phyloP scores from a whole-genome alignment of 2,797 vertebrate genomes.

The Amphiprion clarkii region DNA sequence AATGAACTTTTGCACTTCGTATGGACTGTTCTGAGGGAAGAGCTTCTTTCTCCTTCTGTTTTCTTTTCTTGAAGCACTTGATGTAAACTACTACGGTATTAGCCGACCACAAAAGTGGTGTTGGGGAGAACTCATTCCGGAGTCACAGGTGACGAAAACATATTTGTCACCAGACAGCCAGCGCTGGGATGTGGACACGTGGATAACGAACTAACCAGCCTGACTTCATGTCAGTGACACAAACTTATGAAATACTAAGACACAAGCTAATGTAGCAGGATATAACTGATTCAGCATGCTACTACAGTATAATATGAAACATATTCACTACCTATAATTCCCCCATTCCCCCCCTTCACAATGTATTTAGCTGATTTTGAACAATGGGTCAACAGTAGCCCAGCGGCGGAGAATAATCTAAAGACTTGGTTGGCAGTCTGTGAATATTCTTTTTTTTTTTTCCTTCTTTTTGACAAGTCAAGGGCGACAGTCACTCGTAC shows the following conservation, averaged over 20 bases:
- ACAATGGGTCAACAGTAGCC: slow-evolving; percentile 68
- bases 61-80: slow-evolving; percentile 80
- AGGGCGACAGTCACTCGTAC: slow-evolving; percentile 35
- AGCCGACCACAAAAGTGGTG: slow-evolving; percentile 64
- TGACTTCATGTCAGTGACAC: slow-evolving; percentile 64
- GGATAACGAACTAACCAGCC: slow-evolving; percentile 69
- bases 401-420: slow-evolving; percentile 52
- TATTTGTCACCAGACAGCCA: slow-evolving; percentile 50
- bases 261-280: slow-evolving; percentile 83
- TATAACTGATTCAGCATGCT: slow-evolving; percentile 84
- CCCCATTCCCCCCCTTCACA: slow-evolving; percentile 70
- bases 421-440: slow-evolving; percentile 64
- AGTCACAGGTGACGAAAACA: slow-evolving; percentile 58
- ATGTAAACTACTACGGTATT: slow-evolving; percentile 74
- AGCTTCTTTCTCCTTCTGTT: slow-evolving; percentile 51
- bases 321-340: slow-evolving; percentile 82
- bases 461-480: slow-evolving; percentile 36
- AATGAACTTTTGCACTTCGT: slow-evolving; percentile 83
- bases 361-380: slow-evolving; percentile 81
- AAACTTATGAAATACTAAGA: slow-evolving; percentile 78
- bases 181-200: slow-evolving; percentile 59
- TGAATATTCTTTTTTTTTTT: slow-evolving; percentile 62
- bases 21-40: slow-evolving; percentile 73
- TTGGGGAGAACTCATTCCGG: slow-evolving; percentile 71
- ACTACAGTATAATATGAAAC: slow-evolving; percentile 83